Conservation (phyloP, 2,113 vertebrate species). For the Gobiocypris rarus region DNA sequence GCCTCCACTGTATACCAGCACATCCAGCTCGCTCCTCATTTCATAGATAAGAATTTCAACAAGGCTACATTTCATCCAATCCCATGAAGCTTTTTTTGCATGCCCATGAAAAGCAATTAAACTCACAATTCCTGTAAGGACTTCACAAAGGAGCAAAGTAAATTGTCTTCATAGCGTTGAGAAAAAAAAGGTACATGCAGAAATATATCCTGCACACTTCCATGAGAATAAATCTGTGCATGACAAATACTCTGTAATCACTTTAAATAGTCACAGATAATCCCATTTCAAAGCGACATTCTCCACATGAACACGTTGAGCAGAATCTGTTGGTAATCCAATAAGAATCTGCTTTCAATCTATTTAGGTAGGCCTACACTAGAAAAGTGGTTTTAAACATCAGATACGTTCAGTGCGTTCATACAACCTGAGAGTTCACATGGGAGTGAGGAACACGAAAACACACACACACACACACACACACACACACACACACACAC, state of each 20-base stretch:
- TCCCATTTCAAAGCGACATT: slow-evolving; percentile 1
- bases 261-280: not conserved
- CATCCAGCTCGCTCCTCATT: not conserved
- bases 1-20: not conserved
- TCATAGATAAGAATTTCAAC: not conserved
- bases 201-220: not conserved
- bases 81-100: not conserved
- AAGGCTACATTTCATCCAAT: not conserved
- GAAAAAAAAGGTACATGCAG: not conserved
- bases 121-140: not conserved
- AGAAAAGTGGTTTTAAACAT: not conserved
- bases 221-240: not conserved
- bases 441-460: no score
- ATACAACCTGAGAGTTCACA: not conserved
- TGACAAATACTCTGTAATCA: not conserved
- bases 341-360: not conserved
- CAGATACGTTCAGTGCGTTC: not conserved
- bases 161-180: not conserved
- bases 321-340: not conserved
- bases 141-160: not conserved
- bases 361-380: not conserved
- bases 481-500: no score
- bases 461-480: no score
- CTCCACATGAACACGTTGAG: not conserved
- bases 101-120: not conserved